These are phyloP conservation scores for Erythrolamprus reginae DNA, from an alignment of 2,113 vertebrate species.

Conservation along the genomic window DNA sequence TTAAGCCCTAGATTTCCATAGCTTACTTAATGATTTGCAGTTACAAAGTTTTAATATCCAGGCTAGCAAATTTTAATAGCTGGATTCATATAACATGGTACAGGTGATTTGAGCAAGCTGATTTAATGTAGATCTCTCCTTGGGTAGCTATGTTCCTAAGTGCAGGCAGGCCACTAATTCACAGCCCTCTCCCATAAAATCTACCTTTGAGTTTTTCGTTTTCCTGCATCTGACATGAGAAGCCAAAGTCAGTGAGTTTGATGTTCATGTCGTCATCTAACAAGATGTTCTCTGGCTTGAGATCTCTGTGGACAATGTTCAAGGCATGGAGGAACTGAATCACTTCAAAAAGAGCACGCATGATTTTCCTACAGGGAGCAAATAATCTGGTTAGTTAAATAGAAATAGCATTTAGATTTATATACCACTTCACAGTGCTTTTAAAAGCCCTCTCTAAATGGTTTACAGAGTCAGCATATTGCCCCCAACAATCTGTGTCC, in stretches of 20 bases:
- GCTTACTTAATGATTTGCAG: not conserved
- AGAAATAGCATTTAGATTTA: too few relatives aligned
- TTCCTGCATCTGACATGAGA: constrained; percentile 79
- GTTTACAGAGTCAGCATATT: too few relatives aligned
- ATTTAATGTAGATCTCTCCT: not conserved
- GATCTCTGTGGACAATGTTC: constrained; percentile 91
- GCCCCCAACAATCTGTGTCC: too few relatives aligned
- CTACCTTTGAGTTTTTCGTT: constrained; percentile 84
- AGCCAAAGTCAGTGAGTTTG: constrained; percentile 96
- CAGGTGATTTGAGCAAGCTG: not conserved
- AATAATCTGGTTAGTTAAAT: not conserved
- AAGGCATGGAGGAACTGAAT: constrained; percentile 83
- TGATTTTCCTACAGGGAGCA: constrained; percentile 81
- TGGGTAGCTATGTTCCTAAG: not conserved
- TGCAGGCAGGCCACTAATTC: not conserved
- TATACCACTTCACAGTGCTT: too few relatives aligned
- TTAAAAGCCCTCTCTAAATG: too few relatives aligned
- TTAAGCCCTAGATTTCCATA: not conserved
- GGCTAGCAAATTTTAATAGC: not conserved
- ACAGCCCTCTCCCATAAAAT: not conserved
- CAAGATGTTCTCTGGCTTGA: constrained; percentile 97
- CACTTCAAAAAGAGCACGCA: constrained; percentile 89
- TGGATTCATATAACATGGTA: not conserved
- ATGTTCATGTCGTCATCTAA: constrained; percentile 94
- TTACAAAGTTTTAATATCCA: not conserved